Percentiles rank a stretch among this genome's conserved stretches.
phyloP scores from a whole-genome alignment of 2,113 vertebrate genomes.

The Australoheros scitulus region DNA sequence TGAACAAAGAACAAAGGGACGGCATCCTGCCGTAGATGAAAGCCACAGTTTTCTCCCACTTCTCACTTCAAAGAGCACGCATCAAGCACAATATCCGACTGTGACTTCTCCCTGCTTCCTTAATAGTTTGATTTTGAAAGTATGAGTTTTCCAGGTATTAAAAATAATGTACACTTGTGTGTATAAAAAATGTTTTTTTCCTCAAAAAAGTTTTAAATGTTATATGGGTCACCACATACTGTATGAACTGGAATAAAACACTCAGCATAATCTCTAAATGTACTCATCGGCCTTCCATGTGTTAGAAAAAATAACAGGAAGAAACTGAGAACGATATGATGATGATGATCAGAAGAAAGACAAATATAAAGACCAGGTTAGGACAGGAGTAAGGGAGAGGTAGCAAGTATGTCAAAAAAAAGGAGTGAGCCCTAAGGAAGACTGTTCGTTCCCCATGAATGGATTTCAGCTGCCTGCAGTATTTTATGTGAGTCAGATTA shows the following conservation, averaged over 20 bases:
- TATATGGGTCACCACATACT: conserved; percentile 6
- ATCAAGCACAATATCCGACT: neutral
- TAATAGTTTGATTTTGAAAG: neutral
- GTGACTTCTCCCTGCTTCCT: neutral
- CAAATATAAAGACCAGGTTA: neutral
- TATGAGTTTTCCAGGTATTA: neutral
- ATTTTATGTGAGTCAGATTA: conserved; percentile 48
- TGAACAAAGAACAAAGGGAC: conserved; percentile 37
- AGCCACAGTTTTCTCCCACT: conserved; percentile 40
- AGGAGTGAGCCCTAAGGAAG: conserved; percentile 3
- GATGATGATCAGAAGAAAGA: neutral
- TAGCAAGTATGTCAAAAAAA: conserved; percentile 1
- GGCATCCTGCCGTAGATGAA: conserved; percentile 43
- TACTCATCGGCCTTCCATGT: neutral
- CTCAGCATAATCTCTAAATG: neutral
- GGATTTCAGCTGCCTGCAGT: conserved; percentile 43
- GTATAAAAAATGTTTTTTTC: neutral
- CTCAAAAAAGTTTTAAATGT: neutral
- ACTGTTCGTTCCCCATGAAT: conserved; percentile 44
- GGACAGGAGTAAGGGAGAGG: neutral
- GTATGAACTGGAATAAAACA: neutral
- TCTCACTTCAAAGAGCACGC: conserved; percentile 33
- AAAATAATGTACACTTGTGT: neutral
- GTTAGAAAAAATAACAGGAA: neutral
- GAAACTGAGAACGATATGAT: neutral